A percentile compares a stretch with the other conserved stretches of the same genome.
Conservation (phyloP, 2,797 vertebrate genomes). For the Leptoclinus maculatus region DNA sequence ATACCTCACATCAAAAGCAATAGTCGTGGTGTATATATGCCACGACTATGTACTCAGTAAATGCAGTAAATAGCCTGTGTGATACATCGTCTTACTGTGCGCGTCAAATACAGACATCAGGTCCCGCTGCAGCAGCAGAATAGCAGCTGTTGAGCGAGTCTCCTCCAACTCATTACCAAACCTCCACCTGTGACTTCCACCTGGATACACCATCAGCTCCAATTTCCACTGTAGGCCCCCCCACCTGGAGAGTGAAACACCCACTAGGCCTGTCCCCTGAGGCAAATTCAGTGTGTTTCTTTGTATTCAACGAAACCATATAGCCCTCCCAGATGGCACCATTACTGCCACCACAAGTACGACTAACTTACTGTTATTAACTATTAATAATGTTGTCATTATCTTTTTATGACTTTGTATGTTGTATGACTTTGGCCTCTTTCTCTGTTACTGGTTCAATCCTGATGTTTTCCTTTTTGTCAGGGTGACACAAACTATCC, state of each 20-base stretch:
- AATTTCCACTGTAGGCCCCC: slow-evolving; percentile 62
- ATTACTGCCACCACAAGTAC: neutral
- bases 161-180: slow-evolving; percentile 79
- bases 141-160: slow-evolving; percentile 72
- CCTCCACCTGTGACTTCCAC: slow-evolving; percentile 80
- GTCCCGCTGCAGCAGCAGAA: slow-evolving; percentile 59
- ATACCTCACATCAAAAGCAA: neutral
- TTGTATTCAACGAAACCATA: slow-evolving; percentile 47
- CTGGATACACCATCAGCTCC: slow-evolving; percentile 74
- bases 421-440: neutral
- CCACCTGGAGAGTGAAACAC: slow-evolving; percentile 69
- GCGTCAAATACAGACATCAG: slow-evolving; percentile 63
- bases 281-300: slow-evolving; percentile 41
- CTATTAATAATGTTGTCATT: neutral
- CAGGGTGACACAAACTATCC: slow-evolving; percentile 57
- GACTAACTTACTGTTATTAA: neutral
- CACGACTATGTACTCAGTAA: neutral
- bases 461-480: slow-evolving; percentile 49
- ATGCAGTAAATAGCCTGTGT: slow-evolving; percentile 1
- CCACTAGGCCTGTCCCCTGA: slow-evolving; percentile 50
- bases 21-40: neutral
- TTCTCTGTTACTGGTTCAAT: slow-evolving; percentile 32
- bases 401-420: slow-evolving; percentile 1
- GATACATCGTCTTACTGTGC: slow-evolving; percentile 6
- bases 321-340: slow-evolving; percentile 19